Evolutionary conservation across 2,888 invertebrate species (phyloP), one percentile per base, ranked within the genome.

Genomic region (Heteropelma amictum): DNA sequence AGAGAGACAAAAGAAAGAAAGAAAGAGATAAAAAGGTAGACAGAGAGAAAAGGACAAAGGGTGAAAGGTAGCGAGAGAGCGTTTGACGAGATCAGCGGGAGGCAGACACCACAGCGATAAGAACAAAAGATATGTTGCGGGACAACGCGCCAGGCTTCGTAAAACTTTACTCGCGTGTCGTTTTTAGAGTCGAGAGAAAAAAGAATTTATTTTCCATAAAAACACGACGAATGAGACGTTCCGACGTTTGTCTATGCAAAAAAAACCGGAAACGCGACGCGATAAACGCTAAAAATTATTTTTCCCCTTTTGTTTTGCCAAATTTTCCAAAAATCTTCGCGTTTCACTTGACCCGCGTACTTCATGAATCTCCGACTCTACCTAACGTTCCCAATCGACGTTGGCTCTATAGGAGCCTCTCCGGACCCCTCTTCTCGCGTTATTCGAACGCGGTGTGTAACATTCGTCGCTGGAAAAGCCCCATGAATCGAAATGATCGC

Each of bases 401-500:
- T n/a, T n/a, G 53, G 35, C 6, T 21, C 17, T 12, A n/a, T 10
- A 30, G 1, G 28, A 23, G 7, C 10, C 33, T 35, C 17, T 17
- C 8, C 7, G 23, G 49, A 10, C 67, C 68, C 68, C 54, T 65
- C 26, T 14, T 54, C 49, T 17, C n/a, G n/a, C n/a, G n/a, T 68
- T 65, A 65, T 70, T 65, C 23, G 38, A 45, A 40, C 49, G n/a
- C n/a, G n/a, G n/a, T 10, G 47, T 56, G 63, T 47, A 33, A 30
- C 17, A 17, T 21, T 54, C 47, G 12, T 72, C 47, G 56, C 61
- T 38, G 54, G 56, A 75, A 75, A 65, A 84, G 81, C 80, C 71
- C 77, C 75, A 84, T 84, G 87, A 87, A 85, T 86, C 81, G 83
- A 85, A 86, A 84, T 81, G 83, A 82, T 81, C 80, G 78, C 42